Conservation (phyloP, 1,140 invertebrate species). For the Rhagoletis pomonella region DNA sequence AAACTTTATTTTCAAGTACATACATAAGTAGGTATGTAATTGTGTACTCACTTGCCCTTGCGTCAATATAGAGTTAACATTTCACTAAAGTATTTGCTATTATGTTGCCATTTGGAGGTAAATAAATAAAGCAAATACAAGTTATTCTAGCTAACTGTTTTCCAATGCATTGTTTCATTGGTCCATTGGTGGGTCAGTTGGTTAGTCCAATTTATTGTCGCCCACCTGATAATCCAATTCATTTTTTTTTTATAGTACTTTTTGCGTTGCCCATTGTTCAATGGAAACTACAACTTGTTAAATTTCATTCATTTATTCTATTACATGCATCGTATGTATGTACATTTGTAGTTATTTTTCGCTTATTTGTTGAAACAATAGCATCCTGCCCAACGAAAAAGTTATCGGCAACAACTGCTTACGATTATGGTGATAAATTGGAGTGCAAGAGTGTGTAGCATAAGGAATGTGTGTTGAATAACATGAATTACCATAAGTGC, state of each 20-base stretch:
- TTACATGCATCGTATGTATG: not conserved
- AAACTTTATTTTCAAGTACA: no score
- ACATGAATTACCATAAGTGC: not conserved
- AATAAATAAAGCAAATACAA: not conserved
- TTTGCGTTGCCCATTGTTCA: not conserved
- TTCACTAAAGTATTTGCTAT: no score
- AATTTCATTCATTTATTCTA: conserved; percentile 33
- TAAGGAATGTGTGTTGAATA: not conserved
- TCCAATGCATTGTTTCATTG: not conserved
- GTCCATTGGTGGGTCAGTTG: not conserved
- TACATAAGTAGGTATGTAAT: no score
- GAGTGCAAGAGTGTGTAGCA: not conserved
- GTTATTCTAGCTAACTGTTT: not conserved
- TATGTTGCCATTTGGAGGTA: no score
- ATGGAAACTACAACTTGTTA: conserved; percentile 6
- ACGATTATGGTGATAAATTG: not conserved
- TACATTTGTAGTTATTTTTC: not conserved
- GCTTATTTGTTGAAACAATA: not conserved
- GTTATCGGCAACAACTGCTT: not conserved
- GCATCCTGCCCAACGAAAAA: not conserved
- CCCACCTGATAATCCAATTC: not conserved
- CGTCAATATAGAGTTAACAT: no score
- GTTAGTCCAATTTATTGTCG: not conserved
- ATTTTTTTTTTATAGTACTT: not conserved
- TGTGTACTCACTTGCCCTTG: no score